These are phyloP conservation scores for Nibea coibor DNA, from an alignment of 2,113 vertebrate species.

Conservation along the genomic window DNA sequence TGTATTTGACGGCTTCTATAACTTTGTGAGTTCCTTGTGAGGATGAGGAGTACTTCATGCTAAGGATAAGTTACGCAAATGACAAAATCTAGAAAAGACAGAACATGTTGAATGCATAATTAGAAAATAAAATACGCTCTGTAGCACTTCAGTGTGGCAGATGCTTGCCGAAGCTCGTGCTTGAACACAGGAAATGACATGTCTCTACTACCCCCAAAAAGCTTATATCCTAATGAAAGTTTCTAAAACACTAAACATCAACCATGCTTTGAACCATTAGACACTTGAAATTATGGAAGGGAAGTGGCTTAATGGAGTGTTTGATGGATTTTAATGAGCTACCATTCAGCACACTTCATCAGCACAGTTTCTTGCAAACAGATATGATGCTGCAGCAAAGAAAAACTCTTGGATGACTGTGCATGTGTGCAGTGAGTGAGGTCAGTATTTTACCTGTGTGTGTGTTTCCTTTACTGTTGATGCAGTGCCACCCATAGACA, in stretches of 20 bases:
- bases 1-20: background rate
- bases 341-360: conserved; percentile 30
- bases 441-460: background rate
- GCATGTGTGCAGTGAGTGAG: background rate
- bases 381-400: conserved; percentile 1
- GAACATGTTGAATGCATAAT: background rate
- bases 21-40: background rate
- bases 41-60: background rate
- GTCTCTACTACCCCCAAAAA: background rate
- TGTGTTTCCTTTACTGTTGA: conserved; percentile 32
- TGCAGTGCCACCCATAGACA: conserved; percentile 67
- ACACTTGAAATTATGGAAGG: conserved; percentile 45
- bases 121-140: background rate
- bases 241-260: conserved; percentile 30
- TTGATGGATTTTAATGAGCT: conserved; percentile 56
- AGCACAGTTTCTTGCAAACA: conserved; percentile 26
- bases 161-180: background rate
- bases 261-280: conserved; percentile 44
- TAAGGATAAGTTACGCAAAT: background rate
- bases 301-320: conserved; percentile 56
- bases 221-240: conserved; percentile 28
- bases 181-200: background rate
- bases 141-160: background rate
- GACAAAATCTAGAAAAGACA: background rate
- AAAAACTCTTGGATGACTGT: background rate